A percentile compares a stretch with the other conserved stretches of the same genome.
Evolutionary conservation across 2,113 vertebrate species (phyloP).

Genomic region (Vicugna pacos): DNA sequence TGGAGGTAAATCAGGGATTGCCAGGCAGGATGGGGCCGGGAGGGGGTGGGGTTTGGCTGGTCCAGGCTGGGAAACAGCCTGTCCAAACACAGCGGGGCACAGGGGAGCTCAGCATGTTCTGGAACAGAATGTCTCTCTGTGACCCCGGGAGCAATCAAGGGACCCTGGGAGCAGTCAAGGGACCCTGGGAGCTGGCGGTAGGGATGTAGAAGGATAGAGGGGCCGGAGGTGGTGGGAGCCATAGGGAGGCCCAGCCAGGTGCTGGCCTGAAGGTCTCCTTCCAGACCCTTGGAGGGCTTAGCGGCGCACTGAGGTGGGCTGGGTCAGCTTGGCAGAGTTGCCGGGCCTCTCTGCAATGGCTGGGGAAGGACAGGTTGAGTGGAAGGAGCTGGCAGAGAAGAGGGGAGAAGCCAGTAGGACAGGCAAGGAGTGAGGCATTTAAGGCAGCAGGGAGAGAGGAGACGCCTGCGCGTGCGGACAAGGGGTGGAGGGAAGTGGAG

Average conservation of each 20-base stretch:
- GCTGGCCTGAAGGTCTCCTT: background rate
- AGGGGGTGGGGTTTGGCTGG: accelerated
- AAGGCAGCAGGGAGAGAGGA: background rate
- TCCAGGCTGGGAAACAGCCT: background rate
- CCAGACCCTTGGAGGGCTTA: background rate
- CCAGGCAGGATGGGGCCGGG: background rate
- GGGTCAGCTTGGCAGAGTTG: background rate
- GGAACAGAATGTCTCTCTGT: background rate
- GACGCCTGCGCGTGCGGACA: accelerated
- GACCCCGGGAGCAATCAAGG: background rate
- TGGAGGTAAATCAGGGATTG: background rate
- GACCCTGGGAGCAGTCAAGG: background rate
- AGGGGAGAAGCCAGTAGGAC: background rate
- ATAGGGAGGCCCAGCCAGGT: background rate
- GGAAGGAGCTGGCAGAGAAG: background rate
- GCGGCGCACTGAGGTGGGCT: background rate
- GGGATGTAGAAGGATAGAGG: background rate
- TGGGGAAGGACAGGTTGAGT: background rate
- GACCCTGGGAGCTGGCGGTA: background rate
- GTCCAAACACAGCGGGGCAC: background rate
- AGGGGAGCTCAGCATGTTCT: background rate
- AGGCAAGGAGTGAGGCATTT: background rate
- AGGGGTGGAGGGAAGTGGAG: background rate
- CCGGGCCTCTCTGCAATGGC: background rate
- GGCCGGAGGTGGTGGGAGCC: background rate